A percentile compares a stretch with the other conserved stretches of the same genome.
phyloP scores from a whole-genome alignment of 2,888 invertebrate genomes.

The Isoperla grammatica region DNA sequence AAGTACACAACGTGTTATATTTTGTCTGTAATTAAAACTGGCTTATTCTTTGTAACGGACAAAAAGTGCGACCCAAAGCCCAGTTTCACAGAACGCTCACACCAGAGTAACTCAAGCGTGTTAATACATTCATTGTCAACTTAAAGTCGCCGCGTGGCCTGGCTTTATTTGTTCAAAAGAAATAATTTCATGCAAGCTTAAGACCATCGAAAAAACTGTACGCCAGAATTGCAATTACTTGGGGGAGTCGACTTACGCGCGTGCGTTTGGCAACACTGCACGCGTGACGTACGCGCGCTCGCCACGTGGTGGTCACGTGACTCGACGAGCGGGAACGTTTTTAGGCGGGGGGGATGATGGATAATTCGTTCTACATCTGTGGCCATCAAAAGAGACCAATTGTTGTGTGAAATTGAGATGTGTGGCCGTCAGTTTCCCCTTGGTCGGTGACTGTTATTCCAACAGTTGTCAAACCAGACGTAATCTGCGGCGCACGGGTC shows the following conservation, averaged over 20 bases:
- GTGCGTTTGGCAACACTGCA: too few species aligned
- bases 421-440: not conserved
- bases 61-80: too few species aligned
- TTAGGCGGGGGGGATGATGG: not conserved
- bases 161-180: conserved; percentile 7
- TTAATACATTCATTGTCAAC: not conserved
- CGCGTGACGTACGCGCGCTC: too few species aligned
- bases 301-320: not conserved
- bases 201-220: too few species aligned
- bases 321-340: not conserved
- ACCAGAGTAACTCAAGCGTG: too few species aligned
- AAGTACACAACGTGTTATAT: too few species aligned
- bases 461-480: conserved; percentile 4
- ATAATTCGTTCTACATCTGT: conserved; percentile 14
- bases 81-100: too few species aligned
- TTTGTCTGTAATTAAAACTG: too few species aligned
- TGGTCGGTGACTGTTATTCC: conserved; percentile 1
- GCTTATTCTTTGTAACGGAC: too few species aligned
- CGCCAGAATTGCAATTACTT: too few species aligned
- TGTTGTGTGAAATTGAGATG: conserved; percentile 17
- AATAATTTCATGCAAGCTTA: conserved; percentile 12
- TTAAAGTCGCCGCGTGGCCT: conserved; percentile 6
- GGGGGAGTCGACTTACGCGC: too few species aligned
- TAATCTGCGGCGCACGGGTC: not conserved
- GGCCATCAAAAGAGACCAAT: conserved; percentile 1